A percentile compares a stretch with the other conserved stretches of the same genome.
Conservation (phyloP, 2,888 invertebrate species). For the Ferrisia virgata region DNA sequence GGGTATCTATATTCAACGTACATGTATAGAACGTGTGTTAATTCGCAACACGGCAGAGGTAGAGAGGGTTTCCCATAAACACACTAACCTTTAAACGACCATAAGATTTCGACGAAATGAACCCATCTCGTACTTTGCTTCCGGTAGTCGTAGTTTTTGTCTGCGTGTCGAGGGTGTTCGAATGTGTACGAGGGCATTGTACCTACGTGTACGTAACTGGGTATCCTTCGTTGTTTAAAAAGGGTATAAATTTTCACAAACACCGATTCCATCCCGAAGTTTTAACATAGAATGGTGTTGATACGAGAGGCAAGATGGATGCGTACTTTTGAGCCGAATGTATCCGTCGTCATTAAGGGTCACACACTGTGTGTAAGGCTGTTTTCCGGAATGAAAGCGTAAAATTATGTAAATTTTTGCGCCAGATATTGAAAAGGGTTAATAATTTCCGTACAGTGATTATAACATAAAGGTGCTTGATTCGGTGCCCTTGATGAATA, state of each 20-base stretch:
- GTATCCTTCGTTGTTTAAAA: background rate
- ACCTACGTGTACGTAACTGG: background rate
- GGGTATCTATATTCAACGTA: background rate
- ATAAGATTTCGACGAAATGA: background rate
- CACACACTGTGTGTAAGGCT: background rate
- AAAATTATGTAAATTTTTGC: constrained; percentile 12
- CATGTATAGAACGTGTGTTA: background rate
- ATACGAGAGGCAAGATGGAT: too few species aligned
- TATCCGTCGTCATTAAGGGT: background rate
- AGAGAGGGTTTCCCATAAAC: background rate
- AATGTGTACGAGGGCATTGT: background rate
- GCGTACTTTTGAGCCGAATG: background rate
- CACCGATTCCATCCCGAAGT: background rate
- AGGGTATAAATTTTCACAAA: background rate
- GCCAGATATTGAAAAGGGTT: background rate
- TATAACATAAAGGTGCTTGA: background rate
- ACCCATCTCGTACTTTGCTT: too few species aligned
- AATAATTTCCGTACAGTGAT: constrained; percentile 5
- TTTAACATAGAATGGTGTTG: background rate
- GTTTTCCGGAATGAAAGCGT: background rate
- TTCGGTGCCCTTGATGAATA: background rate
- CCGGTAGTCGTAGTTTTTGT: background rate
- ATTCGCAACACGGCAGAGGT: background rate
- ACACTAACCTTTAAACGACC: background rate
- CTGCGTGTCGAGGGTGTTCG: background rate